A percentile compares a stretch with the other conserved stretches of the same genome.
phyloP scores from a whole-genome alignment of 1,140 invertebrate genomes.

The Drosophila novamexicana region DNA sequence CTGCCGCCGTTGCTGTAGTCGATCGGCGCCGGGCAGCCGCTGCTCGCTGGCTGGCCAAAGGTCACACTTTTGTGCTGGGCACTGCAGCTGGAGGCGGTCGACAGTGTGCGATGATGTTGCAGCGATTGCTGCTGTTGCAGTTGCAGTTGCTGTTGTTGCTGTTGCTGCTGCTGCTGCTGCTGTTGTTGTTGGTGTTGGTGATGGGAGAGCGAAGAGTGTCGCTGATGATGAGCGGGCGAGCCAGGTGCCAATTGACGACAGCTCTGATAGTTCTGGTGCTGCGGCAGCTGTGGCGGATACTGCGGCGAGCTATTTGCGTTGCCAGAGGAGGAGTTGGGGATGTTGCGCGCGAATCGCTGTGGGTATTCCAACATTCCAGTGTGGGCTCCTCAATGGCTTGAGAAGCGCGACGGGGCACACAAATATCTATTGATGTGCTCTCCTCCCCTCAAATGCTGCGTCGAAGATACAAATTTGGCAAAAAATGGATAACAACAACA shows the following conservation, averaged over 20 bases:
- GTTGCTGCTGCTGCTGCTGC: conserved; percentile 60
- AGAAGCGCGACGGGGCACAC: conserved; percentile 28
- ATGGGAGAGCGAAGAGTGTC: conserved; percentile 67
- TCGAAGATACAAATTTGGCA: conserved; percentile 17
- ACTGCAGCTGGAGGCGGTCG: conserved; percentile 82
- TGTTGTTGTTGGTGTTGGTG: conserved; percentile 32
- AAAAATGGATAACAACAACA: conserved; percentile 14
- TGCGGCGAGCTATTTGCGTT: conserved; percentile 51
- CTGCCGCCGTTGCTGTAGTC: conserved; percentile 80
- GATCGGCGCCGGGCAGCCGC: conserved; percentile 44
- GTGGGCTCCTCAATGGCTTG: conserved; percentile 61
- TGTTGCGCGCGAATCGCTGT: conserved; percentile 83
- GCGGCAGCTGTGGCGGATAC: conserved; percentile 73
- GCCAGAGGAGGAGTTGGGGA: conserved; percentile 84
- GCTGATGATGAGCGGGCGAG: conserved; percentile 75
- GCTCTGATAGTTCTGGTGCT: conserved; percentile 67
- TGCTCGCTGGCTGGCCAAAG: conserved; percentile 74
- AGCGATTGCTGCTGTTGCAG: conserved; percentile 57
- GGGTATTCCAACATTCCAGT: conserved; percentile 84
- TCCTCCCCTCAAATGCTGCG: conserved; percentile 26
- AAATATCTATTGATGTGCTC: neutral
- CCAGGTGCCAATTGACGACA: conserved; percentile 56
- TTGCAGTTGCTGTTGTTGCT: conserved; percentile 60
- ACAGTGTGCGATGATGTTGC: conserved; percentile 81
- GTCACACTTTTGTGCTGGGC: conserved; percentile 84